Evolutionary conservation across 2,797 vertebrate species (phyloP).

Genomic region (Schizothorax lantsangensis): DNA sequence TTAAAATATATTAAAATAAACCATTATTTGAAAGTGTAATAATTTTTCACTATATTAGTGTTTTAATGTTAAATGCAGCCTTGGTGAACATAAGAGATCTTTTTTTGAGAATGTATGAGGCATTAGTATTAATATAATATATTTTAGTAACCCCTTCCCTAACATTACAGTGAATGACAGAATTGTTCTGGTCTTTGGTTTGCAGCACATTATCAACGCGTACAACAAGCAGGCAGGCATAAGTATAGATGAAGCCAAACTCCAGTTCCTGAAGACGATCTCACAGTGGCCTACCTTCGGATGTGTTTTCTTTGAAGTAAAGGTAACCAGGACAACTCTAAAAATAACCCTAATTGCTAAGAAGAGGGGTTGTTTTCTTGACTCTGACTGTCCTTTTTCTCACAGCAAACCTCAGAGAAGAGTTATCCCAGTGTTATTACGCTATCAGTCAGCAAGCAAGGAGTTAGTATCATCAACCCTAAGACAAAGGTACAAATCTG

Average conservation of each 20-base stretch:
- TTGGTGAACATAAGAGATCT: background rate
- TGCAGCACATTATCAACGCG: conserved; percentile 83
- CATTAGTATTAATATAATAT: background rate
- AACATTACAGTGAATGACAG: background rate
- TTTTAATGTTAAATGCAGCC: background rate
- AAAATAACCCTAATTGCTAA: background rate
- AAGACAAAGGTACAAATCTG: conserved; percentile 85
- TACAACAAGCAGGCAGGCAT: conserved; percentile 85
- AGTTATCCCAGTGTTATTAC: conserved; percentile 82
- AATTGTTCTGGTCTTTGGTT: background rate
- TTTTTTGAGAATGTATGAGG: background rate
- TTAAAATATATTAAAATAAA: background rate
- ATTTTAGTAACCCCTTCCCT: background rate
- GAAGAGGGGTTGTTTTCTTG: background rate
- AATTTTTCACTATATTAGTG: background rate
- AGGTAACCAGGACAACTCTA: conserved; percentile 75
- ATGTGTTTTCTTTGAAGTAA: conserved; percentile 93
- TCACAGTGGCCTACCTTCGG: conserved; percentile 90
- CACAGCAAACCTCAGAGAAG: conserved; percentile 92
- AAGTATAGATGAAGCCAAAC: conserved; percentile 88
- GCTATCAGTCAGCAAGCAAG: conserved; percentile 90
- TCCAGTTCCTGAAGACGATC: conserved; percentile 85
- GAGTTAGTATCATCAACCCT: conserved; percentile 87
- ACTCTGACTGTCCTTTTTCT: conserved; percentile 43
- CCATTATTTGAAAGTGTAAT: background rate